Evolutionary conservation across 2,888 invertebrate genomes (phyloP).

Genomic region (Stegana nigrithorax): DNA sequence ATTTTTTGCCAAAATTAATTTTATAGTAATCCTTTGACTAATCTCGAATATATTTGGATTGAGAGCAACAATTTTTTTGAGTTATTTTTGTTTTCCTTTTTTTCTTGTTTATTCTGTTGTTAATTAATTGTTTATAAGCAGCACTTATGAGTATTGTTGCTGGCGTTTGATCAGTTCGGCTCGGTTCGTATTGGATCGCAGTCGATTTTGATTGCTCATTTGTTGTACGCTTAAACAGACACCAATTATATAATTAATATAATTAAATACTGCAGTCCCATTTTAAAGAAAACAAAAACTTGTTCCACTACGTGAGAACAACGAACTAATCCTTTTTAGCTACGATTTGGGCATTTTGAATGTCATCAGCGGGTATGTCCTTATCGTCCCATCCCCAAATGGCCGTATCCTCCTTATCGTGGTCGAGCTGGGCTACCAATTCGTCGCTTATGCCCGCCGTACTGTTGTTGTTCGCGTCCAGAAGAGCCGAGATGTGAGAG

Average conservation of each 20-base stretch:
- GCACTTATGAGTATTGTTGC: no score
- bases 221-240: conserved; percentile 37
- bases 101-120: conserved; percentile 42
- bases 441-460: conserved; percentile 48
- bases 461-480: conserved; percentile 55
- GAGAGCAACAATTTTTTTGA: conserved; percentile 28
- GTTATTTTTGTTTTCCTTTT: conserved; percentile 11
- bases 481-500: conserved; percentile 66
- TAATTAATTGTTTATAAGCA: no score
- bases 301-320: conserved; percentile 21
- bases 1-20: conserved; percentile 6
- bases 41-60: conserved; percentile 29
- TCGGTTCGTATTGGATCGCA: no score
- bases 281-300: conserved; percentile 33
- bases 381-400: conserved; percentile 88
- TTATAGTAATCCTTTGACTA: conserved; percentile 7
- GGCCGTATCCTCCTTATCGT: conserved; percentile 70
- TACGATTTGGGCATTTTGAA: conserved; percentile 68
- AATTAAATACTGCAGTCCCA: conserved; percentile 52
- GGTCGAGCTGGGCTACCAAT: conserved; percentile 55
- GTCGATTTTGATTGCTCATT: background rate
- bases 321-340: conserved; percentile 54
- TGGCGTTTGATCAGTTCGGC: no score
- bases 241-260: conserved; percentile 49
- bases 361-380: conserved; percentile 80